phyloP scores from a whole-genome alignment of 2,888 invertebrate genomes.

The Nomada ruficornis region DNA sequence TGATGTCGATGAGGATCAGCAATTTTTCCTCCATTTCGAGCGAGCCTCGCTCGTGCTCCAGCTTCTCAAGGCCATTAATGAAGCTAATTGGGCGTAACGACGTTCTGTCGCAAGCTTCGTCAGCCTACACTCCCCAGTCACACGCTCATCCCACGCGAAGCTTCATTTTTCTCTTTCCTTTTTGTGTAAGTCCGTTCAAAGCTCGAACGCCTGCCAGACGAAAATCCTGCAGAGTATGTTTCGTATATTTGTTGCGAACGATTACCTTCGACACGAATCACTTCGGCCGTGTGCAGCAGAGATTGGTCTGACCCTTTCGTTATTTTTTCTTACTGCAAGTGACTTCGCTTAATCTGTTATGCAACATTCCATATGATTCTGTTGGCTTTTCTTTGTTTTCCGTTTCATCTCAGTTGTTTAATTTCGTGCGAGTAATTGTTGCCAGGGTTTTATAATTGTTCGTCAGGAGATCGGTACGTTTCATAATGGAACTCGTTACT shows the following conservation, averaged over 20 bases:
- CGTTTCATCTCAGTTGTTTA: too few species aligned
- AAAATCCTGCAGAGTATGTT: not conserved
- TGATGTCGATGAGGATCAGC: not conserved
- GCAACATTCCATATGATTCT: too few species aligned
- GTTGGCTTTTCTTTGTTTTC: too few species aligned
- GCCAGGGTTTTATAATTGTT: not conserved
- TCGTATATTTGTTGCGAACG: not conserved
- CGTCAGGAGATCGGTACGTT: too few species aligned
- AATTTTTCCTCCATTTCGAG: conserved; percentile 33
- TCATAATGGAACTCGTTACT: not conserved
- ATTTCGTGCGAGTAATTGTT: not conserved
- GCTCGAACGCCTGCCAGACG: not conserved
- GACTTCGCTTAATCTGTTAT: not conserved
- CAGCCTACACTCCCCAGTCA: conserved; percentile 29
- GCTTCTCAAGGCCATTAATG: conserved; percentile 76
- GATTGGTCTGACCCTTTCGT: too few species aligned
- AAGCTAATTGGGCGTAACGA: conserved; percentile 80
- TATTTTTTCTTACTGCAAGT: too few species aligned
- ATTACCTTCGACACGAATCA: not conserved
- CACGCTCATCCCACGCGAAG: conserved; percentile 25
- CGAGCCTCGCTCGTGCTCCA: conserved; percentile 24
- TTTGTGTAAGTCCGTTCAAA: not conserved
- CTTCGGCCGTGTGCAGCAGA: too few species aligned
- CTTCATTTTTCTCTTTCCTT: not conserved
- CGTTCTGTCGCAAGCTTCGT: conserved; percentile 70